Conservation (phyloP, 1,140 invertebrate species). For the Sitobion miscanthi region DNA sequence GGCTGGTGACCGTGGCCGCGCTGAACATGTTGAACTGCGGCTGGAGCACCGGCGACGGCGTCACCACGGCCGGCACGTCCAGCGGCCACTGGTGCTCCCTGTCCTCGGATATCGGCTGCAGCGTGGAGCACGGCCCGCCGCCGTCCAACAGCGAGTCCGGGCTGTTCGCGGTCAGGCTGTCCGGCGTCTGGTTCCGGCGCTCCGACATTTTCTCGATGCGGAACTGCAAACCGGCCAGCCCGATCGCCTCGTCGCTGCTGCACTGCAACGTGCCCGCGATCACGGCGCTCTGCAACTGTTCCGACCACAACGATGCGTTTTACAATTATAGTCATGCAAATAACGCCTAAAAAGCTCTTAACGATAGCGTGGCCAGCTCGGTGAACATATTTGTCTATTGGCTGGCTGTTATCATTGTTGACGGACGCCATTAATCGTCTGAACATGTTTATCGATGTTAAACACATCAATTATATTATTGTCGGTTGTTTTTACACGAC, state of each 20-base stretch:
- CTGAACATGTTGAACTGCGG: slow-evolving; percentile 59
- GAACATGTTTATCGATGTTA: too few relatives aligned
- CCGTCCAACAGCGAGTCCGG: slow-evolving; percentile 60
- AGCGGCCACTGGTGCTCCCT: slow-evolving; percentile 60
- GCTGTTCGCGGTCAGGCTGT: slow-evolving; percentile 53
- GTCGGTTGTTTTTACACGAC: too few relatives aligned
- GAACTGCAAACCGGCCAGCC: slow-evolving; percentile 73
- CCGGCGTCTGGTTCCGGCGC: slow-evolving; percentile 57
- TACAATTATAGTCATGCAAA: neutral
- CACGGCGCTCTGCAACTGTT: slow-evolving; percentile 71
- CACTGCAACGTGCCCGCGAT: slow-evolving; percentile 72
- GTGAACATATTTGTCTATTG: too few relatives aligned
- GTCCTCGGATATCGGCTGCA: slow-evolving; percentile 62
- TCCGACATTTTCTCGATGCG: slow-evolving; percentile 74
- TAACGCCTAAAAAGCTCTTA: too few relatives aligned
- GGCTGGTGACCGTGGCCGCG: slow-evolving; percentile 17
- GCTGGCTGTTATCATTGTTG: too few relatives aligned
- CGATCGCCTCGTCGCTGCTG: slow-evolving; percentile 74
- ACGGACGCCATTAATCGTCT: too few relatives aligned
- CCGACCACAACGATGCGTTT: neutral
- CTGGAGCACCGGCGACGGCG: slow-evolving; percentile 59
- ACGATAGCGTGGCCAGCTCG: too few relatives aligned
- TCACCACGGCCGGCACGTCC: slow-evolving; percentile 62
- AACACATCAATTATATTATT: too few relatives aligned
- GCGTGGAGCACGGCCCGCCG: slow-evolving; percentile 59